Evolutionary conservation across 2,113 vertebrate genomes (phyloP).

Genomic region (Petrocephalus microphthalmus): DNA sequence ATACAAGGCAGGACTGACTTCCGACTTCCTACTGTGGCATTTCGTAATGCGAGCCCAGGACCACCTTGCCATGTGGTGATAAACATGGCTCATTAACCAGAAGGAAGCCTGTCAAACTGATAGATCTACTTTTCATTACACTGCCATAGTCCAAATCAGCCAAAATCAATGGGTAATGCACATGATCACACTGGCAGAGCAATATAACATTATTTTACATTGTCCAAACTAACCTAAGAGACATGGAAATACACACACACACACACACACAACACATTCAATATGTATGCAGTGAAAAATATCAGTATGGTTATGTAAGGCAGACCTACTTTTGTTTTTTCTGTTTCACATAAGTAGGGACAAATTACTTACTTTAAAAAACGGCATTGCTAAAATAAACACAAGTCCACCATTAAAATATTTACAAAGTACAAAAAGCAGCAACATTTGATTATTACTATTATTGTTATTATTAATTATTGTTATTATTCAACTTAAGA

Average conservation of each 20-base stretch:
- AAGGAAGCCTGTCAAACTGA: not conserved
- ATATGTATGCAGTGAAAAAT: too few relatives aligned
- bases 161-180: not conserved
- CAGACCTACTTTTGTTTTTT: not conserved
- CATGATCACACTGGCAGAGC: not conserved
- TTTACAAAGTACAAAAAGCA: not conserved
- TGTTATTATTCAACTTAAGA: conserved; percentile 42
- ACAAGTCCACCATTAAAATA: not conserved
- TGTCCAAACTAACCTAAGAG: not conserved
- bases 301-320: not conserved
- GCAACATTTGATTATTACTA: not conserved
- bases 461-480: not conserved
- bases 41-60: not conserved
- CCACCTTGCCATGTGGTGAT: not conserved
- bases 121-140: not conserved
- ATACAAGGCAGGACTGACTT: not conserved
- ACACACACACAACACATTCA: not conserved
- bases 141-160: not conserved
- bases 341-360: not conserved
- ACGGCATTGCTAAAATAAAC: not conserved
- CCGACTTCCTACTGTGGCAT: not conserved
- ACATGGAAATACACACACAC: not conserved
- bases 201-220: not conserved
- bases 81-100: not conserved
- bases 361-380: not conserved